Conservation (phyloP, 2,888 invertebrate species). For the Erebia aethiops region DNA sequence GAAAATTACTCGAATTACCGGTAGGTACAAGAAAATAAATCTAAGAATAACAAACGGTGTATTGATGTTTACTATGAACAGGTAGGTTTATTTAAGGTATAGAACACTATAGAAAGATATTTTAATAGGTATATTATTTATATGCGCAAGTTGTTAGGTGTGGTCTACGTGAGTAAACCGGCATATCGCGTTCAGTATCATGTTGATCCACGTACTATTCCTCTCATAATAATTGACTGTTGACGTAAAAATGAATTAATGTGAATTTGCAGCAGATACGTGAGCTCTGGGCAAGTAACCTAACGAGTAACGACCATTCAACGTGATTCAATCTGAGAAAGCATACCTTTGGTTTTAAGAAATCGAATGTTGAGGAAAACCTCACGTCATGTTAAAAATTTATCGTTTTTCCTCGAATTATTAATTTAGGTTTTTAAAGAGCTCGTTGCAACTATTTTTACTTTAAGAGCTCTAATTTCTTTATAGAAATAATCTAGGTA, state of each 20-base stretch:
- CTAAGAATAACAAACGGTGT: too few relatives aligned
- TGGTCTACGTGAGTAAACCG: conserved; percentile 20
- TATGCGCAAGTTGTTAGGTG: not conserved
- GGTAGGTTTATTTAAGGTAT: too few relatives aligned
- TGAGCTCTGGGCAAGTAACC: conserved; percentile 21
- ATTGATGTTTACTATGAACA: too few relatives aligned
- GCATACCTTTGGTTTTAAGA: not conserved
- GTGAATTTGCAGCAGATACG: conserved; percentile 14
- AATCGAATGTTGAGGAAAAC: conserved; percentile 3
- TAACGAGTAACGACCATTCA: conserved; percentile 10
- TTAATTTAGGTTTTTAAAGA: not conserved
- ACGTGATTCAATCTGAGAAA: conserved; percentile 18
- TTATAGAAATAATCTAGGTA: too few relatives aligned
- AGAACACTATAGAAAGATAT: too few relatives aligned
- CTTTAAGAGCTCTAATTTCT: too few relatives aligned
- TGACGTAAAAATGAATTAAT: conserved; percentile 20
- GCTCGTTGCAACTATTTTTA: too few relatives aligned
- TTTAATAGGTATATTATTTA: too few relatives aligned
- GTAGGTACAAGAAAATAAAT: too few relatives aligned
- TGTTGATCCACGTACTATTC: conserved; percentile 7
- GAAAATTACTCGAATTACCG: too few relatives aligned
- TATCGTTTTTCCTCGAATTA: not conserved
- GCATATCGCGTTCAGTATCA: conserved; percentile 1
- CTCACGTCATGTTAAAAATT: not conserved
- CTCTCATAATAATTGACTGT: not conserved